Evolutionary conservation across 92 coral and sea anemone species (phyloP).

Genomic region (Epizoanthus rinbou): DNA sequence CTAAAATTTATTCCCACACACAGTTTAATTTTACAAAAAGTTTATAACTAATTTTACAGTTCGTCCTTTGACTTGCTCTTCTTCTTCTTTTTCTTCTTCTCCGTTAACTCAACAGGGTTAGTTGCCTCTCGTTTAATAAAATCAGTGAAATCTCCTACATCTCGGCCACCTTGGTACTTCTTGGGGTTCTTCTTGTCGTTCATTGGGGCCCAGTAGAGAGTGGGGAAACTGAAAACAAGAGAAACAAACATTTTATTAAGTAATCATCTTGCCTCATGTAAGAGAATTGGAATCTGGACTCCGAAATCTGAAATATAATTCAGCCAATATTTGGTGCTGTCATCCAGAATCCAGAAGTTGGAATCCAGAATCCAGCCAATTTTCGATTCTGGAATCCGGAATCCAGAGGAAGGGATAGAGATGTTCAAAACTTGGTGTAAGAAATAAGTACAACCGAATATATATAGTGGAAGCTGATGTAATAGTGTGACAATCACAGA

Average conservation of each 20-base stretch:
- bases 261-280: too few species aligned
- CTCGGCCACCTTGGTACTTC: slow-evolving; percentile 86
- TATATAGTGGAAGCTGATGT: too few species aligned
- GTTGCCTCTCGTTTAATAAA: slow-evolving; percentile 86
- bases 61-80: slow-evolving; percentile 50
- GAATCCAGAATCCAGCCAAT: too few species aligned
- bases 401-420: too few species aligned
- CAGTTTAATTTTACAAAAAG: slow-evolving; percentile 15
- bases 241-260: neutral
- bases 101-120: slow-evolving; percentile 69
- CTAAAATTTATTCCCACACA: slow-evolving; percentile 33
- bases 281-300: too few species aligned
- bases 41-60: slow-evolving; percentile 24
- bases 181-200: slow-evolving; percentile 81
- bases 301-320: too few species aligned
- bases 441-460: too few species aligned
- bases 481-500: too few species aligned
- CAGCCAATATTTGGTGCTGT: too few species aligned
- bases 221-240: slow-evolving; percentile 78
- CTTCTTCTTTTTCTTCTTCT: slow-evolving; percentile 65
- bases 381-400: too few species aligned
- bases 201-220: slow-evolving; percentile 93
- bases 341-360: too few species aligned
- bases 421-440: too few species aligned
- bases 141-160: slow-evolving; percentile 80